Evolutionary conservation across 2,797 vertebrate species (phyloP), one percentile per base, ranked within the genome.

Genomic region (Thripadectes ignobilis): DNA sequence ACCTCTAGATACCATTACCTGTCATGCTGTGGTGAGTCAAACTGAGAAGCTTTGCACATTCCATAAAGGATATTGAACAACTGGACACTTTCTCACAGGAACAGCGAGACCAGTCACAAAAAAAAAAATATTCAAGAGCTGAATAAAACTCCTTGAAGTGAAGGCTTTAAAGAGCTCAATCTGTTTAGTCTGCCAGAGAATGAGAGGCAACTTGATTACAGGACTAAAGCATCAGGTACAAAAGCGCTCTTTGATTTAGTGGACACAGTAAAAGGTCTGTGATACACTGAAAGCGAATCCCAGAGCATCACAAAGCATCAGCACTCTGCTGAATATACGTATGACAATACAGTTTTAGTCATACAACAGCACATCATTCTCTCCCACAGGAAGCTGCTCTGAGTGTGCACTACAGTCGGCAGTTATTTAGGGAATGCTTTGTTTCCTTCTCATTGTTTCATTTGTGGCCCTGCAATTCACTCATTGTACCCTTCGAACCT

Each of bases 221-320:
- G 77, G 63, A 92, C 79, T 79, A 94, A 68, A 92, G 71, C 88
- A 89, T 29, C 57, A 89, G 52, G 63, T 96, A 82, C 74, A 87
- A 76, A 96, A 96, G 52, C 4, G 1, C 18, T 82, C 77, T 81
- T 93, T 87, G 77, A 97, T 92, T 89, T 68, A 74, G 74, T 59
- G 76, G 90, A 82, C 62, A 55, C 51, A 76, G 62, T 66, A 81
- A 92, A 87, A 93, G 34, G 7, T 19, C 58, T 83, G 72, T 46
- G 55, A 86, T 27, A 65, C 6, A 63, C 41, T 71, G 65, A 88
- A 86, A 88, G 58, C 23, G 72, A 90, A 93, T 38, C 52, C 77
- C 76, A 76, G 9, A 65, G 23, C 5, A 5, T 48, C 58, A 72
- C 62, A 90, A 78, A 95, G 75, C 46, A 66, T 14, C 69, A 91